Evolutionary conservation across 2,888 invertebrate species (phyloP), one percentile per base, ranked within the genome.

Genomic region (Orthonychiurus folsomi): DNA sequence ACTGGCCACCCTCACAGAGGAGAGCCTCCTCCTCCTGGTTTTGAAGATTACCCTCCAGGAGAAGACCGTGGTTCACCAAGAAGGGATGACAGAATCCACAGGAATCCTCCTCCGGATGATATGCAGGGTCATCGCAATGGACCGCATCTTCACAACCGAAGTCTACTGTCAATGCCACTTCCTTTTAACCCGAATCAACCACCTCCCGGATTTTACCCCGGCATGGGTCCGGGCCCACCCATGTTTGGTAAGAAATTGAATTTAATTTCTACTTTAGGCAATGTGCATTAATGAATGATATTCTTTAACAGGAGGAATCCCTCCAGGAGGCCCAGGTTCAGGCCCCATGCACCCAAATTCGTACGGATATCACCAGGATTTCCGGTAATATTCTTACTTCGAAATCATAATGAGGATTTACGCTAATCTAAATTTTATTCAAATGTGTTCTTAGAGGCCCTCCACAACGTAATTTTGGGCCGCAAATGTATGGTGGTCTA

Each of bases 11-110:
- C 28, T 52, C 20, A 50, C 61, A 66, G 23, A 23, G 28, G 61
- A 15, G 64, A 69, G 56, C 69, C 70, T 20, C 66, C 68, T 56
- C 69, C 70, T 26, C 70, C 70, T 1, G 69, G 68, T n/a, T 70
- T 68, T 59, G 66, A 65, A n/a, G 66, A 65, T 50, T 59, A 59
- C 12, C 69, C 69, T 52, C 72, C 70, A 2, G 72, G 72, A 1
- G 72, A 70, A 47, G 69, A 70, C 12, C 24, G 12, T 23, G 5
- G 55, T 12, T 25, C 15, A 3, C 24, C 55, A 5, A 12, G 55
- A 3, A 3, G 56, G 3, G 56, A 23, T 5, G 24, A 12, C 5
- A 24, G 61, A 15, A n/a, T 50, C 3, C 27, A 59, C 3, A 26
- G 24, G 3, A 2, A 20, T 12, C 48, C 28, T 26, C 50, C 26